These are phyloP conservation scores for Motacilla tschutschensis DNA, from an alignment of 2,113 vertebrate species.

Conservation along the genomic window DNA sequence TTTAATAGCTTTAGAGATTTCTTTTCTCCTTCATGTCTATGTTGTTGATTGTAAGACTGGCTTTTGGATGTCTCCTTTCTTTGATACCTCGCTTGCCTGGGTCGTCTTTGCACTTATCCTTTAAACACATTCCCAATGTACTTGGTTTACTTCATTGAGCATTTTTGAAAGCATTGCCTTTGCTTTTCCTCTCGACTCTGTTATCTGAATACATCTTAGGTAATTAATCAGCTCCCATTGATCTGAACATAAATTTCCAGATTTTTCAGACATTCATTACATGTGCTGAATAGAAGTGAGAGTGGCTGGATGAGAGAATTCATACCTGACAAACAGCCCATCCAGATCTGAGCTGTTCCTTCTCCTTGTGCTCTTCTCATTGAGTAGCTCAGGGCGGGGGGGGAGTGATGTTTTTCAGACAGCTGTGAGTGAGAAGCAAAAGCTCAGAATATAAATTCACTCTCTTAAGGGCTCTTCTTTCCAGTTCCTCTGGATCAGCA, in stretches of 20 bases:
- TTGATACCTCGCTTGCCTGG: conserved; percentile 60
- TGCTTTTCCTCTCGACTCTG: conserved; percentile 65
- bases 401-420: conserved; percentile 30
- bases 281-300: conserved; percentile 66
- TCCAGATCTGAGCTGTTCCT: conserved; percentile 48
- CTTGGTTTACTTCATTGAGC: conserved; percentile 68
- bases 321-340: conserved; percentile 68
- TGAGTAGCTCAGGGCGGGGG: background rate
- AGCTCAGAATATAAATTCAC: conserved; percentile 55
- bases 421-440: conserved; percentile 50
- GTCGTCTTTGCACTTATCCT: conserved; percentile 61
- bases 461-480: conserved; percentile 32
- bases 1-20: conserved; percentile 69
- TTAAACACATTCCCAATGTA: conserved; percentile 55
- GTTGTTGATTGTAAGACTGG: conserved; percentile 68
- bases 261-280: conserved; percentile 68
- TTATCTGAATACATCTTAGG: conserved; percentile 74
- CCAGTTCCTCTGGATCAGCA: conserved; percentile 31
- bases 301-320: conserved; percentile 63
- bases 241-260: conserved; percentile 71
- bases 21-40: conserved; percentile 68
- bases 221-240: conserved; percentile 75
- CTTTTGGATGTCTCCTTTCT: conserved; percentile 67
- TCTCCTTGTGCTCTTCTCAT: conserved; percentile 35
- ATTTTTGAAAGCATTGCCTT: conserved; percentile 67